Percentiles rank a stretch among this genome's conserved stretches.
These are phyloP conservation scores for Heteractis magnifica DNA, from an alignment of 92 coral and sea anemone species.

Conservation along the genomic window DNA sequence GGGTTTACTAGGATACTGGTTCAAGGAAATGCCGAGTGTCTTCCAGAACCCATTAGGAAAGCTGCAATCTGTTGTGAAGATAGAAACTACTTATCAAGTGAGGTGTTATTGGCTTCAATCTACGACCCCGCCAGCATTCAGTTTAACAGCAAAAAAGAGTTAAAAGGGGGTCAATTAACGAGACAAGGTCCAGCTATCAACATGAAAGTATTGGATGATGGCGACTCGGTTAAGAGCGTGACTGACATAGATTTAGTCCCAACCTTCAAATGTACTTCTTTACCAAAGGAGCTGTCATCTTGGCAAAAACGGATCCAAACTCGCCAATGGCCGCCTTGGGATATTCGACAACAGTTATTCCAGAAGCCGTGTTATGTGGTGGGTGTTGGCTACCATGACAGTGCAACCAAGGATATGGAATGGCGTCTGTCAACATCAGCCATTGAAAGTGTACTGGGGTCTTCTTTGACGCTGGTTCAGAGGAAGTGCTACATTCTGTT, in stretches of 20 bases:
- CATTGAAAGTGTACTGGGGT: slow-evolving; percentile 19
- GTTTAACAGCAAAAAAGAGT: background rate
- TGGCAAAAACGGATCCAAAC: slow-evolving; percentile 24
- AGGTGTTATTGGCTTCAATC: background rate
- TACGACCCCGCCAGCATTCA: background rate
- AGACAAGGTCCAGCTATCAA: slow-evolving; percentile 31
- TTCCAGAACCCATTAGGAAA: slow-evolving; percentile 3
- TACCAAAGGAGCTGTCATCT: slow-evolving; percentile 6
- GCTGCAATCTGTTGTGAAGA: slow-evolving; percentile 9
- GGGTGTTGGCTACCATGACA: slow-evolving; percentile 27
- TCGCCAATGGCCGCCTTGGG: slow-evolving; percentile 5
- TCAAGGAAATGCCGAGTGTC: slow-evolving; percentile 7
- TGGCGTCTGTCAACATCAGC: slow-evolving; percentile 27
- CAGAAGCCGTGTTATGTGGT: slow-evolving; percentile 26
- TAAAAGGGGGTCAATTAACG: background rate
- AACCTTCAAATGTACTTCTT: background rate
- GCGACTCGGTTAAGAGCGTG: background rate
- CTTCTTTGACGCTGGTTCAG: slow-evolving; percentile 18
- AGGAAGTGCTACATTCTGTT: slow-evolving; percentile 33
- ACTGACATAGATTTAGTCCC: slow-evolving; percentile 3
- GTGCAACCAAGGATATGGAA: slow-evolving; percentile 26
- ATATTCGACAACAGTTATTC: slow-evolving; percentile 10
- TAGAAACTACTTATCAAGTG: slow-evolving; percentile 17
- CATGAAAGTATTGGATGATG: slow-evolving; percentile 1
- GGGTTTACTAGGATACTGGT: background rate